phyloP scores from a whole-genome alignment of 2,113 vertebrate genomes.

The Narcine bancroftii region DNA sequence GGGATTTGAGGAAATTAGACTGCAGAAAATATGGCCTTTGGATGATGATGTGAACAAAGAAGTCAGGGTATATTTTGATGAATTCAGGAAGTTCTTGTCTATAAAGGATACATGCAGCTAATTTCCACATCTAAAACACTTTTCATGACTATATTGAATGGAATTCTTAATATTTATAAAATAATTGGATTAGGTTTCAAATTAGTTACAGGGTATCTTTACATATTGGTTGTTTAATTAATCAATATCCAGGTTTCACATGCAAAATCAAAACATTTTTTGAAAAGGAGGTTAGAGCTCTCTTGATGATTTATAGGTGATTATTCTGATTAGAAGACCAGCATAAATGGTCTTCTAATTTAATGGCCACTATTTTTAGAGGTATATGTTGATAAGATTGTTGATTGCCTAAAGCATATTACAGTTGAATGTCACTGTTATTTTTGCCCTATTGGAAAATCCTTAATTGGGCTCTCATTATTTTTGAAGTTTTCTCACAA shows the following conservation, averaged over 20 bases:
- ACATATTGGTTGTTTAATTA: not conserved
- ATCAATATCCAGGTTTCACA: not conserved
- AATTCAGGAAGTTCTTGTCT: not conserved
- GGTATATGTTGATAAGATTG: not conserved
- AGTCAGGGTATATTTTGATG: not conserved
- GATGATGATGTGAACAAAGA: not conserved
- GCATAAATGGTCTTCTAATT: not conserved
- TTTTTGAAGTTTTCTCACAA: slow-evolving; percentile 4
- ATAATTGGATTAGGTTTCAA: not conserved
- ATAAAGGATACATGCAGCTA: not conserved
- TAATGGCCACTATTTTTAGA: not conserved
- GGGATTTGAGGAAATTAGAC: too few relatives aligned
- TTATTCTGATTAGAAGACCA: not conserved
- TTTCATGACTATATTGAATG: not conserved
- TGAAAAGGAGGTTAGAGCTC: not conserved
- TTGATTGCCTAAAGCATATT: not conserved
- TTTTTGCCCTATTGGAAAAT: not conserved
- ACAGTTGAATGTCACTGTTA: not conserved
- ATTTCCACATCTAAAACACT: not conserved
- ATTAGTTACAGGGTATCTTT: too few relatives aligned
- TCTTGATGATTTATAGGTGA: not conserved
- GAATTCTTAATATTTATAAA: not conserved
- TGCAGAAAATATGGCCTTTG: not conserved
- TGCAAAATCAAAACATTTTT: not conserved
- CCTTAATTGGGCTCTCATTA: slow-evolving; percentile 8